Percentiles rank a stretch among this genome's conserved stretches.
Conservation (phyloP, 2,888 invertebrate genomes). For the Bursaphelenchus okinawaensis region DNA sequence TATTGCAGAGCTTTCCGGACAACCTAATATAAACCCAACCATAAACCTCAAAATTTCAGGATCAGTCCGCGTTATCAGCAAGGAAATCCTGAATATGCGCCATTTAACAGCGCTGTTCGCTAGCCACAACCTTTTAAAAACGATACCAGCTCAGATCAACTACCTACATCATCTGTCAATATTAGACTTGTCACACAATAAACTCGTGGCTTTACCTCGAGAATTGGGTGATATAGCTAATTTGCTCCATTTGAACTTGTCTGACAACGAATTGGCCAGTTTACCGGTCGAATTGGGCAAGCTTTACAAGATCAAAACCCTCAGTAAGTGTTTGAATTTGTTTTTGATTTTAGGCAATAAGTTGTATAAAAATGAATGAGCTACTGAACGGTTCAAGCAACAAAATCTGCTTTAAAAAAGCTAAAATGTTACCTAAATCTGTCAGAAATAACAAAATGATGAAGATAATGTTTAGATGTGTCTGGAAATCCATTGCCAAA, state of each 20-base stretch:
- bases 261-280: not conserved
- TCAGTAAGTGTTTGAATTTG: not conserved
- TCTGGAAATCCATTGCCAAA: not conserved
- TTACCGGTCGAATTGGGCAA: not conserved
- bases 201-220: not conserved
- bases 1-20: no score
- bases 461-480: not conserved
- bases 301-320: not conserved
- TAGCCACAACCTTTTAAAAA: not conserved
- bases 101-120: conserved; percentile 89
- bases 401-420: no score
- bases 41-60: conserved; percentile 64
- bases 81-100: conserved; percentile 80
- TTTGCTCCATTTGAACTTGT: not conserved
- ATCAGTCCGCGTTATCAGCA: conserved; percentile 86
- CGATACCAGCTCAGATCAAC: not conserved
- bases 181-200: not conserved
- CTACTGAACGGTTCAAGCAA: no score
- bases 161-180: not conserved
- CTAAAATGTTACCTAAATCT: no score
- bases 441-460: no score
- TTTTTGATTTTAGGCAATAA: not conserved
- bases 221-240: not conserved
- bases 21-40: no score
- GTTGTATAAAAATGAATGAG: no score